These are phyloP conservation scores for Nothoprocta pentlandii DNA, from an alignment of 2,113 vertebrate genomes.

Conservation along the genomic window DNA sequence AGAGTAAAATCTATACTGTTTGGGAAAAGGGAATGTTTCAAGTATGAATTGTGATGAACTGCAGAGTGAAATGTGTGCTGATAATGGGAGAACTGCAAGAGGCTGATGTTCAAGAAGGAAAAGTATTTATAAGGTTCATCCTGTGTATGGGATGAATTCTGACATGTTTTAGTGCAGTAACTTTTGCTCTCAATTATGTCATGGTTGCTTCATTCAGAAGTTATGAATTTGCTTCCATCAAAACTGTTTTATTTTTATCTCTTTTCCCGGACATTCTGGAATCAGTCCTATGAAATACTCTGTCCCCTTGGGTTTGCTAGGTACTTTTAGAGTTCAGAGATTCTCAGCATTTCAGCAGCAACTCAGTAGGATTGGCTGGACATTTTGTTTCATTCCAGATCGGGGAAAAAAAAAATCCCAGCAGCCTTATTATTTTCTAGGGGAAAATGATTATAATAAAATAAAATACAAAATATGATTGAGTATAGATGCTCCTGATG, in stretches of 20 bases:
- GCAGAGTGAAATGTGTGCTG: neutral
- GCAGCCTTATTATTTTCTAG: neutral
- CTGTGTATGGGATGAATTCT: neutral
- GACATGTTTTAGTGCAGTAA: neutral
- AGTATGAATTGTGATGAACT: neutral
- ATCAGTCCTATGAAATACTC: neutral
- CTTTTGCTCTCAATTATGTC: neutral
- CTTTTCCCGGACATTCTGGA: neutral
- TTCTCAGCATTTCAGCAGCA: conserved; percentile 37
- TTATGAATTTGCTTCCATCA: neutral
- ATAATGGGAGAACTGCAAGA: neutral
- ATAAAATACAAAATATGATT: neutral
- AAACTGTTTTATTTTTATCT: conserved; percentile 16
- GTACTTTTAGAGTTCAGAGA: conserved; percentile 20
- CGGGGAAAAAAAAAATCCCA: accelerated
- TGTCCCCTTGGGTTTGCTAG: neutral
- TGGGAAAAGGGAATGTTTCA: neutral
- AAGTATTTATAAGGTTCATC: neutral
- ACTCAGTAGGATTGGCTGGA: conserved; percentile 28
- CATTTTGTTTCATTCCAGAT: conserved; percentile 59
- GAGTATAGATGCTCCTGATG: neutral
- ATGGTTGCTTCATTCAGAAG: neutral
- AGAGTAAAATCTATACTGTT: neutral
- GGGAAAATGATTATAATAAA: neutral
- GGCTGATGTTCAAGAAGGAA: neutral